Evolutionary conservation across 2,797 vertebrate species (phyloP), one percentile per base, ranked within the genome.

Genomic region (Halcyon leucocephala): DNA sequence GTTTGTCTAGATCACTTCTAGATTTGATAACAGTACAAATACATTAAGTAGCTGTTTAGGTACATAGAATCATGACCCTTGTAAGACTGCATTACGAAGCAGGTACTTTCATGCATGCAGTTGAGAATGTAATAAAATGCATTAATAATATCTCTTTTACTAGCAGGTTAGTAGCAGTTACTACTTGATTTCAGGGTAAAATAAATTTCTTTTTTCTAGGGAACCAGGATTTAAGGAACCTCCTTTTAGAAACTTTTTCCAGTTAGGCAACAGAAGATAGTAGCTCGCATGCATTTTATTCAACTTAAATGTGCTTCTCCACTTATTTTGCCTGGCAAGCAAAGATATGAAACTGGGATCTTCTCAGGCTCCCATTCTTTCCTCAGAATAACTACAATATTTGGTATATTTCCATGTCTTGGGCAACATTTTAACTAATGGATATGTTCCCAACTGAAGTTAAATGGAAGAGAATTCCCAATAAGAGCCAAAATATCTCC

Each of bases 341-440:
- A 93, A 88, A 83, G 42, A 65, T n/a, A 42, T 1, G 1, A 86
- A 96, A 52, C 73, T 69, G n/a, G 35, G 42, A 86, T 93, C 77
- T 83, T 95, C 79, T 79, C 7, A 55, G 42, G 46, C 42, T 89
- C 35, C 77, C 33, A 44, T 84, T 94, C 93, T 95, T 96, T 96
- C 73, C 58, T 93, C 62, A 60, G 58, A 62, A 70, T 69, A 95
- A 39, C 85, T 88, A 76, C 82, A 90, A 51, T 93, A 89, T 90
- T 84, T 93, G 89, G 88, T 67, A 55, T 90, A 72, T 93, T 95
- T 96, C 93, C 88, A 90, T 46, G 66, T 94, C 93, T 96, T 96
- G 92, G 93, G 94, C 91, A 95, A 93, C 86, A 69, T 82, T 95
- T 95, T 91, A 86, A 86, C 80, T 91, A 82, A 94, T 90, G 92